Conservation (phyloP, 2,888 invertebrate species). For the Polyploca ridens region DNA sequence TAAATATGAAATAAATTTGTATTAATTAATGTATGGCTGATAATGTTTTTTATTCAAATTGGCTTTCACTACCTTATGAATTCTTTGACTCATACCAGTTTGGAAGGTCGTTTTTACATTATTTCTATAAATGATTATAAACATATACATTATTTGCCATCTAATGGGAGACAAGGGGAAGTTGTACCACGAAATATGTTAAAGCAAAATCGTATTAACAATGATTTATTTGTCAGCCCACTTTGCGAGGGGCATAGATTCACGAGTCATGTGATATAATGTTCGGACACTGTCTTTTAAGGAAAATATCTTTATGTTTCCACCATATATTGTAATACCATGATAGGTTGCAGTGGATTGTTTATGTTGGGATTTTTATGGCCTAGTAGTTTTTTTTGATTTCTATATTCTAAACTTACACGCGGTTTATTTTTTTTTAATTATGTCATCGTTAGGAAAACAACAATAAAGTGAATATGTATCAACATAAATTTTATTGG, state of each 20-base stretch:
- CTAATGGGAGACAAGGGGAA: conserved; percentile 37
- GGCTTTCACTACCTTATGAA: too few species aligned
- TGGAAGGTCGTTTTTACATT: not conserved
- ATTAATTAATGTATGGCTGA: too few species aligned
- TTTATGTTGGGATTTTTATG: not conserved
- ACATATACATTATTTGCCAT: conserved; percentile 13
- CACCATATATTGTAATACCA: conserved; percentile 9
- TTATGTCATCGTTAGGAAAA: too few species aligned
- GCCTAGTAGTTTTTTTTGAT: not conserved
- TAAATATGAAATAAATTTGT: too few species aligned
- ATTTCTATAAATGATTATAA: not conserved
- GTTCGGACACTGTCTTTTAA: conserved; percentile 61
- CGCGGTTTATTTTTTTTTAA: too few species aligned
- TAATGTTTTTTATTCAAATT: too few species aligned
- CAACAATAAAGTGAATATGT: too few species aligned
- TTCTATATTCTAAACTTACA: too few species aligned
- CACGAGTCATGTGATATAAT: conserved; percentile 79
- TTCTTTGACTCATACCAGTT: too few species aligned
- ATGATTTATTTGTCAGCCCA: conserved; percentile 76
- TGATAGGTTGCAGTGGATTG: not conserved
- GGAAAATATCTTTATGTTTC: conserved; percentile 16
- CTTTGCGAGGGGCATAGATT: conserved; percentile 57
- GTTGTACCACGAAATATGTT: conserved; percentile 60
- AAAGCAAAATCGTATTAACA: conserved; percentile 73
- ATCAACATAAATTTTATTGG: too few species aligned